Evolutionary conservation across 2,113 vertebrate species (phyloP), one percentile per base, ranked within the genome.

Genomic region (Campylomormyrus numenius): DNA sequence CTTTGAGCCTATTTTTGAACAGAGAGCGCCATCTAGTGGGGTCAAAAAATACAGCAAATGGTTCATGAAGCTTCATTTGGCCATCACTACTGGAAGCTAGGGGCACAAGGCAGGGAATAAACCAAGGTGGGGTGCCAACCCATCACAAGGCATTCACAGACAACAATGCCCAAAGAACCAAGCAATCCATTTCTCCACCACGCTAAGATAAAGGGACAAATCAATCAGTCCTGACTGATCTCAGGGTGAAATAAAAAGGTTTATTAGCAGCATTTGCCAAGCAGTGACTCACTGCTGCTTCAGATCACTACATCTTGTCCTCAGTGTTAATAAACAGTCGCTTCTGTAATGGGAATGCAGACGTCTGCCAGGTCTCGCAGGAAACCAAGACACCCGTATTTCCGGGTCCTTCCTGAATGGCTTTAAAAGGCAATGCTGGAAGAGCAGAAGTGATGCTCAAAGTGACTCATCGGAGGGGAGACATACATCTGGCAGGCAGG

Each of bases 391-490:
- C 91, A 93, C 48, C 46, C 19, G 1, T 87, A 91, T 49, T 89
- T 90, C 89, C 88, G 83, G 74, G 35, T 46, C 8, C 39, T 50
- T 87, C 56, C 58, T 70, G 88, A 80, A 95, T 93, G 87, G 24
- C 95, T 95, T 93, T 96, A 96, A 95, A 96, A 96, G 94, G 95
- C 88, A 96, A 95, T 88, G 66, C 85, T 89, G 89, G 48, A 52
- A 52, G 90, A 46, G 48, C 52, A 46, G 45, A 46, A 88, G 56
- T 9, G 90, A 86, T 50, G 92, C 53, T 87, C 5, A 42, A 39
- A 48, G 66, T 91, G 90, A 89, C 88, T 77, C 91, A 91, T 88
- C 90, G 35, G 21, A 91, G 93, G 90, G 85, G 92, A 94, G 94
- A 93, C 94, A 92, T 91, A 90, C 88, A 49, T 92, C 90, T 87